A percentile compares a stretch with the other conserved stretches of the same genome.
phyloP scores from a whole-genome alignment of 1,140 invertebrate species.

The Akabosia matsudoensis region DNA sequence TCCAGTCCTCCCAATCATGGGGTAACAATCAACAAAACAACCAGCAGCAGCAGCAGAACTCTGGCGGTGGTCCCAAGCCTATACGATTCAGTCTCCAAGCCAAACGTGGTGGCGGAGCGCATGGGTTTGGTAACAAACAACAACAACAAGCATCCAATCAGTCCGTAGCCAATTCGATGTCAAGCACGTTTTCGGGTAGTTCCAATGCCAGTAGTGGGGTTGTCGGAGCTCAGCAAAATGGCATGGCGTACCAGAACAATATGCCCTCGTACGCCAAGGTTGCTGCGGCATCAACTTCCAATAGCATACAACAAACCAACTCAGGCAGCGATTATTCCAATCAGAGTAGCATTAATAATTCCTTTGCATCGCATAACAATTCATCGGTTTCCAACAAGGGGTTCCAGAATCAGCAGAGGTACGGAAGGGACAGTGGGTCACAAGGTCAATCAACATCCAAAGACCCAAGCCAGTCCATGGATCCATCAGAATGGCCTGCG shows the following conservation, averaged over 20 bases:
- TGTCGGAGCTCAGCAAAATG: not conserved
- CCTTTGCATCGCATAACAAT: not conserved
- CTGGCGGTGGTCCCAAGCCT: conserved; percentile 14
- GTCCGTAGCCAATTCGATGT: not conserved
- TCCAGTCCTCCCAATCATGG: conserved; percentile 1
- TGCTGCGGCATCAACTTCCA: not conserved
- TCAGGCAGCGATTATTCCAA: not conserved
- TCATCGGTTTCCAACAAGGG: not conserved
- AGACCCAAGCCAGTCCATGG: not conserved
- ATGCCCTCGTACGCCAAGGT: not conserved
- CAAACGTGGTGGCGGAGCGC: not conserved
- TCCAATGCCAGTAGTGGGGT: not conserved
- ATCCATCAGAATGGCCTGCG: conserved; percentile 18
- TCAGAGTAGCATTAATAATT: conserved; percentile 8
- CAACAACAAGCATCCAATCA: not conserved
- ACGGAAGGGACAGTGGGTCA: not conserved
- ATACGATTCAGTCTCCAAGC: conserved; percentile 17
- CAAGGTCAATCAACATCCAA: not conserved
- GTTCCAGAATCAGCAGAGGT: not conserved
- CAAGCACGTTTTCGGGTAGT: not conserved
- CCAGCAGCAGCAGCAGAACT: not conserved
- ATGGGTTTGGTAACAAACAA: conserved; percentile 8
- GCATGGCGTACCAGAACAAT: not conserved
- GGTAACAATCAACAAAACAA: not conserved
- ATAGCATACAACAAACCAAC: conserved; percentile 8